phyloP scores from a whole-genome alignment of 1,140 invertebrate species.

The Drosophila tristis region DNA sequence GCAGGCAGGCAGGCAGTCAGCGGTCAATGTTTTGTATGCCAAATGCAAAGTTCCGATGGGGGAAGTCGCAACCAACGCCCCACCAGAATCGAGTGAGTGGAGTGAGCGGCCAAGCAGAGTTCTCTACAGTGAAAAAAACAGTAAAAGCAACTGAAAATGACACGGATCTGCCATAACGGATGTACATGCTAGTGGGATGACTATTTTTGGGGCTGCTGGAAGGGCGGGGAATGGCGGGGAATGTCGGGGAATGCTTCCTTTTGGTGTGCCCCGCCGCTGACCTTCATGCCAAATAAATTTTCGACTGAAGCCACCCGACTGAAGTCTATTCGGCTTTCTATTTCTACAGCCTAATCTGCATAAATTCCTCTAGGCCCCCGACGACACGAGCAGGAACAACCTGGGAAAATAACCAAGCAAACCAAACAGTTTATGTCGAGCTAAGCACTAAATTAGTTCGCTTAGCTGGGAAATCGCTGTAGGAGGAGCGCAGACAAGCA shows the following conservation, averaged over 20 bases:
- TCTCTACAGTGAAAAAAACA: slow-evolving; percentile 4
- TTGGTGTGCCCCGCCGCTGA: slow-evolving; percentile 41
- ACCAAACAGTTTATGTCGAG: slow-evolving; percentile 39
- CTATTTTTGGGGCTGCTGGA: slow-evolving; percentile 32
- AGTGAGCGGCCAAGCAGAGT: neutral
- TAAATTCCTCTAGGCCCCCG: slow-evolving; percentile 3
- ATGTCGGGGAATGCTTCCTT: slow-evolving; percentile 47
- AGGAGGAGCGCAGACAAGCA: neutral
- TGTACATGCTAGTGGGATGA: slow-evolving; percentile 18
- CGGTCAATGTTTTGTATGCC: slow-evolving; percentile 49
- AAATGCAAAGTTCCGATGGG: slow-evolving; percentile 33
- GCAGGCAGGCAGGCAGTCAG: neutral
- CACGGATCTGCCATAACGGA: slow-evolving; percentile 60
- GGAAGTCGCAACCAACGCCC: neutral
- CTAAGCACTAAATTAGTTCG: slow-evolving; percentile 65
- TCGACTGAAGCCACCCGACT: neutral
- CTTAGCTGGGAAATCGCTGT: slow-evolving; percentile 45
- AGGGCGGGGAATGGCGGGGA: neutral
- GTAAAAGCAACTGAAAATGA: slow-evolving; percentile 68
- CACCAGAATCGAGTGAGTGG: neutral
- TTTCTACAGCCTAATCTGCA: slow-evolving; percentile 50
- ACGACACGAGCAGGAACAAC: slow-evolving; percentile 32
- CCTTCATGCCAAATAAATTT: slow-evolving; percentile 63
- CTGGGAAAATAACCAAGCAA: slow-evolving; percentile 14
- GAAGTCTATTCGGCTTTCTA: slow-evolving; percentile 53